Percentiles rank a stretch among this genome's conserved stretches.
phyloP scores from a whole-genome alignment of 2,888 invertebrate species.

The Drosophila mimetica region DNA sequence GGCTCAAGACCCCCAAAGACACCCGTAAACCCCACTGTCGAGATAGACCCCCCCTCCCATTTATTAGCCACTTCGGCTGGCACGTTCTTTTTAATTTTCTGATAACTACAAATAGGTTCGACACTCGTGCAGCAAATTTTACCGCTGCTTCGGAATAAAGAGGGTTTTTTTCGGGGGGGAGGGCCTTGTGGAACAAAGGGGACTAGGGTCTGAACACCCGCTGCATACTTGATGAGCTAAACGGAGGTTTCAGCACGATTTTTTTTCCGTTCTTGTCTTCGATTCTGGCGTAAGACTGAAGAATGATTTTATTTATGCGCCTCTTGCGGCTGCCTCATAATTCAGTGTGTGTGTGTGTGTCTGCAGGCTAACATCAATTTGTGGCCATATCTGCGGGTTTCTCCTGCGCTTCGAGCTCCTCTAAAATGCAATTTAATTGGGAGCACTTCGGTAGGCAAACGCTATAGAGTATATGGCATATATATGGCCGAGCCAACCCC shows the following conservation, averaged over 20 bases:
- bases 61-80: constrained; percentile 20
- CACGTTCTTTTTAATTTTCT: constrained; percentile 78
- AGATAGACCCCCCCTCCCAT: background rate
- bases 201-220: constrained; percentile 48
- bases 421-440: constrained; percentile 68
- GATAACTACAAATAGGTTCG: constrained; percentile 80
- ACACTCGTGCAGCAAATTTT: constrained; percentile 78
- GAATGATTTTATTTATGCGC: constrained; percentile 79
- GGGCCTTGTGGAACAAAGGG: background rate
- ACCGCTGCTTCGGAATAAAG: constrained; percentile 53
- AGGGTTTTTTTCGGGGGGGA: background rate
- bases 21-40: background rate
- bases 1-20: background rate
- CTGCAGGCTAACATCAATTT: constrained; percentile 65
- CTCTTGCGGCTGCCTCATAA: constrained; percentile 78
- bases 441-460: constrained; percentile 46
- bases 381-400: constrained; percentile 11
- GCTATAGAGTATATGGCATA: no score
- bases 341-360: constrained; percentile 61
- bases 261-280: constrained; percentile 26
- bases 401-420: constrained; percentile 4
- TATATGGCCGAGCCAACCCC: background rate
- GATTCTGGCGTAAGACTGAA: constrained; percentile 23
- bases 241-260: constrained; percentile 41
- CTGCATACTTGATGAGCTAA: constrained; percentile 74